Percentiles rank a stretch among this genome's conserved stretches.
These are phyloP conservation scores for Deroplatys truncata DNA, from an alignment of 2,888 invertebrate species.

Conservation along the genomic window DNA sequence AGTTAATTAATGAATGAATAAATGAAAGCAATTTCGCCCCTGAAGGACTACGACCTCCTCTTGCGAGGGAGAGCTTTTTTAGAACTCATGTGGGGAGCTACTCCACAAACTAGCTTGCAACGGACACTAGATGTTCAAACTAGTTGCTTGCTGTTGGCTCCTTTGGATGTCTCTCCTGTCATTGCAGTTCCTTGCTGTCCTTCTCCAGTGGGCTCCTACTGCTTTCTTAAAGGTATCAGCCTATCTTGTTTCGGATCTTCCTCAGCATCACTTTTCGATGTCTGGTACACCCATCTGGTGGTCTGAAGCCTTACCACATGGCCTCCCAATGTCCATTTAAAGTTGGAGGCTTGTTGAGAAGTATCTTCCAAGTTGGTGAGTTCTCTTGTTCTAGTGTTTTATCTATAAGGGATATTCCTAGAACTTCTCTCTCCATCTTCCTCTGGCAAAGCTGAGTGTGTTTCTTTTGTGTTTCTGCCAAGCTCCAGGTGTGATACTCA, in stretches of 20 bases:
- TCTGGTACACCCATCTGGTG: rapidly evolving
- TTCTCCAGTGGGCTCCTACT: background rate
- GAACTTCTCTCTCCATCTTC: background rate
- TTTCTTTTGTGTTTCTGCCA: too few species aligned
- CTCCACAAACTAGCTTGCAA: too few species aligned
- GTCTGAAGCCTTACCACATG: background rate
- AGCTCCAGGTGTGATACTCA: too few species aligned
- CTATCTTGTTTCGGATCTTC: background rate
- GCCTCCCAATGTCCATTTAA: background rate
- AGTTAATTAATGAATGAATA: too few species aligned
- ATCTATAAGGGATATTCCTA: background rate
- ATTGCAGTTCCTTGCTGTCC: background rate
- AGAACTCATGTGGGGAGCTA: too few species aligned
- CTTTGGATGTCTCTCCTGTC: too few species aligned
- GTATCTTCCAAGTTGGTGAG: background rate
- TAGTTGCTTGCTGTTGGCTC: too few species aligned
- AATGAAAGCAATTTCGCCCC: too few species aligned
- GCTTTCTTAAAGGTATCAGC: background rate
- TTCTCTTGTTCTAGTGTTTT: background rate
- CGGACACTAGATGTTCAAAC: too few species aligned
- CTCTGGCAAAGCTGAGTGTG: background rate
- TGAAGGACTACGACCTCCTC: too few species aligned
- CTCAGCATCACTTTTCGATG: background rate
- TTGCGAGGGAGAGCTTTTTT: too few species aligned
- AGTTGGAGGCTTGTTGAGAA: background rate